Base-by-base conservation (phyloP, 2,888 invertebrate genomes). In the Labia minor region DNA sequence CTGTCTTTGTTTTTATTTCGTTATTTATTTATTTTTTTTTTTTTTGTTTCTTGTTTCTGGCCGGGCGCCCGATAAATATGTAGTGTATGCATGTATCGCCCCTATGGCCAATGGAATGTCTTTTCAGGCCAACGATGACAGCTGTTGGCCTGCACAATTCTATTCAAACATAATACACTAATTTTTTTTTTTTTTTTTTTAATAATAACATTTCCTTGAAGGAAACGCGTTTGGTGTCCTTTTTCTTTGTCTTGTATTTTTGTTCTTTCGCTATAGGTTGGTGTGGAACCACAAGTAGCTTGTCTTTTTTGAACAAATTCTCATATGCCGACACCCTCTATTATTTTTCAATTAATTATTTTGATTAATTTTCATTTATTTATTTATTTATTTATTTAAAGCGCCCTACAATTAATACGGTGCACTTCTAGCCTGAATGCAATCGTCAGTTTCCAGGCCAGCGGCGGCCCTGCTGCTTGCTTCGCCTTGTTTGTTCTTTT, bases 401-500 rank as follows among this genome's bases (percentile, higher is more conserved):
- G 21, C 63, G 49, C 49, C 49, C 49, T 49, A 49, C 3, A 14
- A n/a, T n/a, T n/a, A 49, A 49, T 10, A 8, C 26, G 49, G 49
- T 49, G 49, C 49, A 49, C 49, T 49, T 49, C n/a, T 49, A n/a
- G 49, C 49, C 49, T 49, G 49, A n/a, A 49, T 49, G 49, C 49
- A 49, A 49, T 16, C 16, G n/a, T 11, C 16, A 11, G 16, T 3
- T 11, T 14, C 49, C 49, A 49, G 49, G n/a, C 49, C 49, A 49
- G 49, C 49, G 49, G 49, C 49, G 49, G 49, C 49, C 49, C 49
- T 49, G 49, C 49, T 49, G 49, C 49, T 49, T 49, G 49, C 49
- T 49, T 49, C 49, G 49, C 6, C 49, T 49, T 49, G 49, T n/a
- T 49, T 21, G 65, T 63, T 26, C 21, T 67, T 61, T 49, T 33